These are phyloP conservation scores for Silurus aristotelis DNA, from an alignment of 2,797 vertebrate species.

Conservation along the genomic window DNA sequence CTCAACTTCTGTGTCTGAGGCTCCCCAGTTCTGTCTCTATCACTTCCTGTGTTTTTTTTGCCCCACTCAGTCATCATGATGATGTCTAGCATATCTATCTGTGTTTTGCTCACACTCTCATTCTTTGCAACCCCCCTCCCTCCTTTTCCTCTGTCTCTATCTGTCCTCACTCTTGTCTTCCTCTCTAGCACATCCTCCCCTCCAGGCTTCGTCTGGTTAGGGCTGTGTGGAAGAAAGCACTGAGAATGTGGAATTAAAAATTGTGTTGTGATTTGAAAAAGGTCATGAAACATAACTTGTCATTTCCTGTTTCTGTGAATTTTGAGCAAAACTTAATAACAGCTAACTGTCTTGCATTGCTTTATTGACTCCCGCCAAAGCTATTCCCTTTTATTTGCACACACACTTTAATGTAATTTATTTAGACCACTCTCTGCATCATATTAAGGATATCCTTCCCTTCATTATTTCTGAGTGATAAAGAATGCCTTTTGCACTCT, in stretches of 20 bases:
- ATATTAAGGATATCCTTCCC: constrained; percentile 15
- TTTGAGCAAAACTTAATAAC: constrained; percentile 7
- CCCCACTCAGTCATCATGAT: constrained; percentile 66
- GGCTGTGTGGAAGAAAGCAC: constrained; percentile 25
- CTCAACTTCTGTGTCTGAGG: constrained; percentile 70
- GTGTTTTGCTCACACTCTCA: constrained; percentile 21
- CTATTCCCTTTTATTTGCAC: neutral
- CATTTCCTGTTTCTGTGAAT: constrained; percentile 17
- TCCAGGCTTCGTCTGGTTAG: constrained; percentile 37
- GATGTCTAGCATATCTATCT: constrained; percentile 52
- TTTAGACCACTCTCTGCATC: neutral
- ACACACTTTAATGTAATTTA: no score
- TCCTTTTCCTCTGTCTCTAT: constrained; percentile 31
- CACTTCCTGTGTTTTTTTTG: constrained; percentile 76
- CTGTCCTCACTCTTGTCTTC: constrained; percentile 43
- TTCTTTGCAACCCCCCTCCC: constrained; percentile 26
- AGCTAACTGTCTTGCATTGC: neutral
- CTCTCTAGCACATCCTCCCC: constrained; percentile 44
- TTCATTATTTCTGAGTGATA: neutral
- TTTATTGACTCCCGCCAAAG: neutral
- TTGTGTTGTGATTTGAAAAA: constrained; percentile 12
- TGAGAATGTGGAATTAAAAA: constrained; percentile 36
- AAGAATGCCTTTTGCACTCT: neutral
- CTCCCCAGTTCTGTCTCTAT: constrained; percentile 74
- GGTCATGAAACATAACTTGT: constrained; percentile 25